Base-by-base conservation (phyloP, 2,113 vertebrate genomes). In the Nerophis lumbriciformis region DNA sequence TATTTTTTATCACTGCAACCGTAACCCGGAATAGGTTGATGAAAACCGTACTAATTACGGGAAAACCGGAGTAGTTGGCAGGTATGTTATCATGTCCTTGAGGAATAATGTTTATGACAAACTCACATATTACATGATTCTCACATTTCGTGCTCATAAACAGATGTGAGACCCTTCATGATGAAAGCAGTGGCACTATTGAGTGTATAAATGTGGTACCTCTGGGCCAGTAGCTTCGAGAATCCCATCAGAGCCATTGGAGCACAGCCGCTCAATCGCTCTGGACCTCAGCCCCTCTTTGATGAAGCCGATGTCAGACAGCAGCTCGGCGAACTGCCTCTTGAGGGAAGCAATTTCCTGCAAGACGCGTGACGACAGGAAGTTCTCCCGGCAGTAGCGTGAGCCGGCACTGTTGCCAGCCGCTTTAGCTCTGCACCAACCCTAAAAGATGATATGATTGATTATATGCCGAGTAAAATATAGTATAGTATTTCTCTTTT, bases 271-370 rank as follows among this genome's bases (percentile, higher is more conserved):
- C 79, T 99, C 96, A 35, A 99, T 96, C 28, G 91, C 85, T 65
- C 93, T 90, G 75, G 94, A 94, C 84, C 91, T 89, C 71, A 99
- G 80, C 4, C 95, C 95, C 51, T 98, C 95, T 56, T 92, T 94
- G 63, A 95, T 93, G 88, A 99, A 98, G 16, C 97, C 97, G 48
- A 98, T 99, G 72, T 98, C 96, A 0, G 97, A 99, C 51, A 99
- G 89, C 64, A 99, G 89, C 72, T 99, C 97, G 3, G 95, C 92
- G 86, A 99, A 98, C 28, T 98, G 97, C 53, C 95, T 90, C 77
- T 98, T 99, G 78, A 99, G 89, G 61, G 93, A 94, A 69, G 95
- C 92, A 8, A 98, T 99, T 79, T 99, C 96, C 97, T 97, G 96
- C 71, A 99, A 87, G 39, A 92, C 90, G 69, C 93, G 91, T 70